Evolutionary conservation across 2,113 vertebrate genomes (phyloP).

Genomic region (Cepphus grylle): DNA sequence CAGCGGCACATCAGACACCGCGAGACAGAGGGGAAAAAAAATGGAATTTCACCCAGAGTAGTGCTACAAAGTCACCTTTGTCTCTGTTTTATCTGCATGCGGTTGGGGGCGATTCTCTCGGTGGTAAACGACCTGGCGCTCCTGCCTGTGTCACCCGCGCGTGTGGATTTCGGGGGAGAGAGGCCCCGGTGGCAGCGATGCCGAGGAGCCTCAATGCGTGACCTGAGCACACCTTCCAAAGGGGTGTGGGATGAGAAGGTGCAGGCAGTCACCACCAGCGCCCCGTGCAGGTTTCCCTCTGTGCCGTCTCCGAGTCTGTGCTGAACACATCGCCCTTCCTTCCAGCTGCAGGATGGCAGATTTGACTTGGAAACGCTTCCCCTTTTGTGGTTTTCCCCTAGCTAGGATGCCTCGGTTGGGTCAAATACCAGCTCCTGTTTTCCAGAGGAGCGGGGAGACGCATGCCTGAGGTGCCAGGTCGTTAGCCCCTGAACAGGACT

Average conservation of each 20-base stretch:
- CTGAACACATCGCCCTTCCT: neutral
- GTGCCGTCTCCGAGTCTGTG: accelerated
- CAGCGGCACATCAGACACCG: neutral
- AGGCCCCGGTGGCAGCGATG: accelerated
- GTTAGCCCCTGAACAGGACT: neutral
- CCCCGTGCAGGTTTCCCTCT: neutral
- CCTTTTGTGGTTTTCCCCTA: neutral
- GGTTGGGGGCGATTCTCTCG: neutral
- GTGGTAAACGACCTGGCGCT: accelerated
- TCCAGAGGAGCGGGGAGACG: neutral
- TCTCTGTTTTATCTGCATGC: neutral
- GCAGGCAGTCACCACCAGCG: neutral
- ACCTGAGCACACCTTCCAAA: neutral
- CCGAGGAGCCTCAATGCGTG: accelerated
- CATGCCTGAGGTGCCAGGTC: accelerated
- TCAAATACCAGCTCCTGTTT: neutral
- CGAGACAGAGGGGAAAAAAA: neutral
- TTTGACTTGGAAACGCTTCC: neutral
- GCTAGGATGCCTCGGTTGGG: neutral
- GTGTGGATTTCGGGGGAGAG: neutral
- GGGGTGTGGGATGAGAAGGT: neutral
- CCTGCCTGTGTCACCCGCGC: accelerated
- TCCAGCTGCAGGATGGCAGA: neutral
- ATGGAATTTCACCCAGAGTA: neutral
- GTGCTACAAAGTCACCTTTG: conserved; percentile 14